Base-by-base conservation (phyloP, 2,888 invertebrate genomes). In the Mesorhabditis spiculigera region DNA sequence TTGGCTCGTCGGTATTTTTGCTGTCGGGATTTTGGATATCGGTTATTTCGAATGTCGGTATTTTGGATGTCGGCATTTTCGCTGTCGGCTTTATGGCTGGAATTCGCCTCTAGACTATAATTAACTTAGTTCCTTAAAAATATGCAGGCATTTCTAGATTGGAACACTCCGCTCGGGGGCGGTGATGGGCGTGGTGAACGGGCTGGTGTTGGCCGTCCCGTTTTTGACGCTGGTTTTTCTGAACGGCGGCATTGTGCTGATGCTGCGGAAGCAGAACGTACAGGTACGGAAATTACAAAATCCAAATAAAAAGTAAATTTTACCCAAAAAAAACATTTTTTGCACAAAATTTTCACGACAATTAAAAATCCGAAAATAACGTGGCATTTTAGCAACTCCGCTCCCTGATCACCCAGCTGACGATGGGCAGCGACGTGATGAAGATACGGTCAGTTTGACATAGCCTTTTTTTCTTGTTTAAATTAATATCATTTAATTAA, bases 171-270 rank as follows among this genome's bases (percentile, higher is more conserved):
- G 58, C 58, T 50, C 58, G n/a, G 8, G 10, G 10, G n/a, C 58
- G 8, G 8, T 50, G 43, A 71, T 76, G 66, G 76, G 76, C 45
- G 65, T 75, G 64, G 45, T 78, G 1, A 74, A 78, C 62, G 75
- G 75, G 5, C 42, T 78, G 3, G 73, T 76, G 16, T 82, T 85
- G n/a, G 75, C 76, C 8, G 68, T 82, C 4, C 83, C 85, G 4
- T 85, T 85, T 64, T 75, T 80, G 68, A 83, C 84, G 3, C 71
- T 85, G 13, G 78, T 85, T n/a, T 84, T 83, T 66, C 71, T 85
- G 5, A 85, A 85, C 70, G 85, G 83, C 5, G 84, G 84, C 16
- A 85, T 85, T 65, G 85, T 85, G 4, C 71, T 79, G 44, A 85
- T 83, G 84, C 71, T 84, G 13, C 62, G 81, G 61, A 75, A 79